A percentile compares a stretch with the other conserved stretches of the same genome.
Evolutionary conservation across 2,888 invertebrate species (phyloP).

Genomic region (Lasioglossum figueresi): DNA sequence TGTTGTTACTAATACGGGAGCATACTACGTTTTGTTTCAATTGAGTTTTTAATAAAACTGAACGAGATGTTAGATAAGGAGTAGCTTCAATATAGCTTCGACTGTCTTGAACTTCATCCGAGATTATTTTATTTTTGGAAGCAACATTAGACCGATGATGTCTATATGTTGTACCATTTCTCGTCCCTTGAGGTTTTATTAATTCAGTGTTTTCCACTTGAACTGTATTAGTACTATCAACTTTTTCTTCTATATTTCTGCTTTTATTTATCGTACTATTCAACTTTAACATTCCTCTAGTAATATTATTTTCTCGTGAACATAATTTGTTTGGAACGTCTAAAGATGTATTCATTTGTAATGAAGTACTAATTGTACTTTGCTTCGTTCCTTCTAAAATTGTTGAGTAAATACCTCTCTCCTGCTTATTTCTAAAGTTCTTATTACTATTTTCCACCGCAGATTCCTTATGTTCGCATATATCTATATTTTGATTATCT

Average conservation of each 20-base stretch:
- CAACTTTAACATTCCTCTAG: conserved; percentile 5
- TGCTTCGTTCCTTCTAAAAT: conserved; percentile 20
- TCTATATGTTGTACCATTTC: not conserved
- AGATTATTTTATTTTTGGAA: not conserved
- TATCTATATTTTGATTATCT: not conserved
- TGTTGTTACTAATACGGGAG: conserved; percentile 12
- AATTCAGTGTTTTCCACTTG: not conserved
- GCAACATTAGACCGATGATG: not conserved
- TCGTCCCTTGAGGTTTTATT: not conserved
- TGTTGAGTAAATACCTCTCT: conserved; percentile 25
- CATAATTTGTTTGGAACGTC: conserved; percentile 47
- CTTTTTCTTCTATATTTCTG: not conserved
- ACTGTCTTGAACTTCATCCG: not conserved
- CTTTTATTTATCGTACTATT: not conserved
- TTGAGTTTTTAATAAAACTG: conserved; percentile 69
- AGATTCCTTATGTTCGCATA: too few species aligned
- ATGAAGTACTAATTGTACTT: conserved; percentile 67
- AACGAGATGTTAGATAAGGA: conserved; percentile 73
- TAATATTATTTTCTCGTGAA: conserved; percentile 10
- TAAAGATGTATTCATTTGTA: conserved; percentile 77
- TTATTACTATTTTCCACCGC: not conserved
- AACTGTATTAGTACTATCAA: not conserved
- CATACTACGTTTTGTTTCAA: conserved; percentile 56
- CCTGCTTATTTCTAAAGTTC: not conserved
- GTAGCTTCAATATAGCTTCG: conserved; percentile 72